phyloP scores from a whole-genome alignment of 1,140 invertebrate genomes.

The Drosophila truncata region DNA sequence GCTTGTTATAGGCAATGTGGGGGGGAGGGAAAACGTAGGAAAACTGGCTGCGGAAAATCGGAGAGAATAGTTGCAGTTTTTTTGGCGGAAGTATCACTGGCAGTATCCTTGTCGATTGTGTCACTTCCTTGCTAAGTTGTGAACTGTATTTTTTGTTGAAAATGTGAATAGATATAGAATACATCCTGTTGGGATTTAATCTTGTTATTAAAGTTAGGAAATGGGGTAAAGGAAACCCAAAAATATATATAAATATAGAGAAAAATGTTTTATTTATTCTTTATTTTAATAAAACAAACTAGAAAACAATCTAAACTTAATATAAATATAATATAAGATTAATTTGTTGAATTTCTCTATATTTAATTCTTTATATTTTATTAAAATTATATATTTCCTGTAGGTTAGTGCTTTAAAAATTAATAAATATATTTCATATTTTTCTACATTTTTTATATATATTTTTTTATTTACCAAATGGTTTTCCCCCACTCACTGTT shows the following conservation, averaged over 20 bases:
- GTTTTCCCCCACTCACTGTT: neutral
- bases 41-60: constrained; percentile 1
- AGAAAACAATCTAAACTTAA: neutral
- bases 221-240: no score
- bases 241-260: neutral
- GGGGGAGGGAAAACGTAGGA: neutral
- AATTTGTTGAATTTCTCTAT: neutral
- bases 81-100: constrained; percentile 29
- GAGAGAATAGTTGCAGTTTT: constrained; percentile 23
- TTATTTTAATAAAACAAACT: neutral
- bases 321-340: neutral
- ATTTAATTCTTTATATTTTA: neutral
- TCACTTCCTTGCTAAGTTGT: constrained; percentile 18
- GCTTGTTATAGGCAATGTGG: constrained; percentile 60
- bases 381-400: neutral
- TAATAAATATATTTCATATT: neutral
- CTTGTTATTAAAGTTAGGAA: neutral
- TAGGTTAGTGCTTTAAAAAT: neutral
- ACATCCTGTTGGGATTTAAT: neutral
- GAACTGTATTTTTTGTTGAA: neutral
- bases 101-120: constrained; percentile 35
- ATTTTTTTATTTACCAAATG: neutral
- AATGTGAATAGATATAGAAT: neutral
- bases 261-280: no score
- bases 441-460: no score